A percentile compares a stretch with the other conserved stretches of the same genome.
Evolutionary conservation across 1,140 invertebrate species (phyloP).

Genomic region (Propsilocerus akamusi): DNA sequence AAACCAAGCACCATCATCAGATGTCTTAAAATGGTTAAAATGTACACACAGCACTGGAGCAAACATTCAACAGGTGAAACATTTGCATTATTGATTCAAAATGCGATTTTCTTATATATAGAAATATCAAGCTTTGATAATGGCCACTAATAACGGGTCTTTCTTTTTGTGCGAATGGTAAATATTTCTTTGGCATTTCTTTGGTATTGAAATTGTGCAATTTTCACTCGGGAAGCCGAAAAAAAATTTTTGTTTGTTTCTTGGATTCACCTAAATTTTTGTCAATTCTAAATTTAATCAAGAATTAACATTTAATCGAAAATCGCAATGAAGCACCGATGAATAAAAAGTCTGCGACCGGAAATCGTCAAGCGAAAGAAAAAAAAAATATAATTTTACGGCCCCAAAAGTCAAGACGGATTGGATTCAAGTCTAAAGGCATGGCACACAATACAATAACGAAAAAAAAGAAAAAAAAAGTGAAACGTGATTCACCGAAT

Average conservation of each 20-base stretch:
- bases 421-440: background rate
- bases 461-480: too few relatives aligned
- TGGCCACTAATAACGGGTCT: background rate
- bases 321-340: too few relatives aligned
- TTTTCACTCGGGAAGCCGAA: too few relatives aligned
- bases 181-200: too few relatives aligned
- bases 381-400: conserved; percentile 1
- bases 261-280: too few relatives aligned
- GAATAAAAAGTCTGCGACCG: too few relatives aligned
- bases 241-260: background rate
- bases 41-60: background rate
- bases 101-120: conserved; percentile 1
- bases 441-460: background rate
- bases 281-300: too few relatives aligned
- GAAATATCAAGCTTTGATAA: background rate
- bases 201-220: too few relatives aligned
- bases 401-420: conserved; percentile 1
- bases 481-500: conserved; percentile 4
- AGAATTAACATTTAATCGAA: too few relatives aligned
- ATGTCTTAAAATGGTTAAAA: background rate
- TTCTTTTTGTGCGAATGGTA: too few relatives aligned
- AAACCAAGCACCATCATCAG: too few relatives aligned
- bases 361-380: background rate
- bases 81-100: conserved; percentile 1
- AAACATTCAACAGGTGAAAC: background rate